Percentiles rank a stretch among this genome's conserved stretches.
Evolutionary conservation across 2,888 invertebrate genomes (phyloP).

Genomic region (Vanessa cardui): DNA sequence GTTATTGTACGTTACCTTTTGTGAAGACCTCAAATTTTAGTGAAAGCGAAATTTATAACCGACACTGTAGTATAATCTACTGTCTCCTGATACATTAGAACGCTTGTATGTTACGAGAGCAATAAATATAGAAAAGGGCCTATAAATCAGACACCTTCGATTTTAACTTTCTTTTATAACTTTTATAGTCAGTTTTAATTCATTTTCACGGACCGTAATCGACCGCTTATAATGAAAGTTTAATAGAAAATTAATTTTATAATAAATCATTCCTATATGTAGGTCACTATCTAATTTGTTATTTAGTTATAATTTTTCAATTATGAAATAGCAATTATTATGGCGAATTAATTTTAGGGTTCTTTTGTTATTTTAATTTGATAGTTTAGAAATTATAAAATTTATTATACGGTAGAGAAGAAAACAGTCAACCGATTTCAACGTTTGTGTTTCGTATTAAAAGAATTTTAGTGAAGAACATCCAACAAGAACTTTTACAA

Average conservation of each 20-base stretch:
- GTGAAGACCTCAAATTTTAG: slow-evolving; percentile 43
- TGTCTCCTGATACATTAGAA: slow-evolving; percentile 9
- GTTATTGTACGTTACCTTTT: slow-evolving; percentile 34
- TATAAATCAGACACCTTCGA: slow-evolving; percentile 61
- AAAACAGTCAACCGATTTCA: too few species aligned
- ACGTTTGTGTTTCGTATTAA: too few species aligned
- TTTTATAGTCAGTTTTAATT: slow-evolving; percentile 54
- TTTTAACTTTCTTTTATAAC: slow-evolving; percentile 65
- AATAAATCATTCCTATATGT: slow-evolving; percentile 44
- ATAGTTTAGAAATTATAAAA: too few species aligned
- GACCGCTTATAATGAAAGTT: slow-evolving; percentile 40
- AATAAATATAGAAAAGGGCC: slow-evolving; percentile 57
- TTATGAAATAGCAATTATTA: not conserved
- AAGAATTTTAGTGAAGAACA: too few species aligned
- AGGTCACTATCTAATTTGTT: slow-evolving; percentile 38
- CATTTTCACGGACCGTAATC: slow-evolving; percentile 44
- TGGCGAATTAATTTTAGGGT: not conserved
- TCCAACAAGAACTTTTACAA: too few species aligned
- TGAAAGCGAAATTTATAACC: slow-evolving; percentile 51
- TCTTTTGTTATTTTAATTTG: too few species aligned
- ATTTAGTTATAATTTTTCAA: slow-evolving; percentile 11
- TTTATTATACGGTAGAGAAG: too few species aligned
- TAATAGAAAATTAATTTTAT: slow-evolving; percentile 45
- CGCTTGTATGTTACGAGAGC: slow-evolving; percentile 4
- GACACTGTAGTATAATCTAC: slow-evolving; percentile 8